Evolutionary conservation across 64 coral and sea anemone species (phyloP), one percentile per base, ranked within the genome.

Genomic region (Platygyra sinensis): DNA sequence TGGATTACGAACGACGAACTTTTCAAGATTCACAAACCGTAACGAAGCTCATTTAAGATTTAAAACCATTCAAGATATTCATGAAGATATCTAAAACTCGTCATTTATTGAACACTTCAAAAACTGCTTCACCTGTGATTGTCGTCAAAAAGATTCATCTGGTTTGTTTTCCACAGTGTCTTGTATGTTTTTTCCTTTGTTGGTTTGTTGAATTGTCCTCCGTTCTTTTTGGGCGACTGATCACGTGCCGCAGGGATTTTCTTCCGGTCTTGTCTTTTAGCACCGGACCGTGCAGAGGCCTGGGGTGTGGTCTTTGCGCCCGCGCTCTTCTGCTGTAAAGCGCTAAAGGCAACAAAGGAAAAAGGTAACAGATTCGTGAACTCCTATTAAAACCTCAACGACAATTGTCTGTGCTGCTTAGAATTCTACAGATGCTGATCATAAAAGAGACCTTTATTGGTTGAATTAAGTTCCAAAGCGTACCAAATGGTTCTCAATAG

Each of bases 111-210:
- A 4, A 15, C 17, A 20, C 20, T 8, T 65, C 6, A 36, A 17
- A 24, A 19, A 18, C 24, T 8, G 24, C 62, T 65, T 65, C 9
- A 69, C 65, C 65, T 69, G 8, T 22, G 65, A n/a, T 24, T 69
- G 8, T 69, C 65, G 25, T 69, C 65, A 29, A 69, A 69, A 28
- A 69, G 60, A 63, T 71, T 85, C 14, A 85, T 67, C 33, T 85
- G 81, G 24, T 85, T 85, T 6, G 30, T 71, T 71, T 85, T 85
- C 81, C 81, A 85, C 24, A 85, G 63, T 5, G 81, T 85, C 81
- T 85, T 64, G 24, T 85, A 85, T 0, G 32, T 85, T n/a, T 85
- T 85, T 0, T 85, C 76, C n/a, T 22, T 14, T 79, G 22, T 27
- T 15, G 49, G 25, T 33, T 42, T 69, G 42, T 46, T 46, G 42